Percentiles rank a stretch among this genome's conserved stretches.
phyloP scores from a whole-genome alignment of 1,140 invertebrate species.

The Chrysomallon squamiferum region DNA sequence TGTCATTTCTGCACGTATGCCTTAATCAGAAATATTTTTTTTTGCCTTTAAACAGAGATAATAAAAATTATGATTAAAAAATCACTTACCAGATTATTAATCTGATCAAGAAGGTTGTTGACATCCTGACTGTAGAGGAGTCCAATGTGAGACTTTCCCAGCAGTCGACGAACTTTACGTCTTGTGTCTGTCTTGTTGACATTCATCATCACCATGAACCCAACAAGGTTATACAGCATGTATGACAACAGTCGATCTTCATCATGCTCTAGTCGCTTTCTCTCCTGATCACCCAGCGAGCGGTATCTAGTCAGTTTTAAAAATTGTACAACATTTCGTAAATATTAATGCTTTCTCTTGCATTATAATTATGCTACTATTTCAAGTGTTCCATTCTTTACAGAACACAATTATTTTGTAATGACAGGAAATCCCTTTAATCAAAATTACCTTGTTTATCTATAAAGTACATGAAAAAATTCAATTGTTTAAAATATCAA shows the following conservation, averaged over 20 bases:
- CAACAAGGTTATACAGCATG: constrained; percentile 94
- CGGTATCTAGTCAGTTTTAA: constrained; percentile 87
- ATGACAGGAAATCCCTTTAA: no score
- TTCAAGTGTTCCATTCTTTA: not conserved
- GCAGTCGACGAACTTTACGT: constrained; percentile 88
- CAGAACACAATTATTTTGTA: no score
- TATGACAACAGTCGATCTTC: constrained; percentile 96
- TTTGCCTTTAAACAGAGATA: no score
- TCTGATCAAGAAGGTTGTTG: constrained; percentile 94
- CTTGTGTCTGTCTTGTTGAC: constrained; percentile 86
- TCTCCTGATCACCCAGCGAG: constrained; percentile 89
- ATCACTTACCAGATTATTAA: constrained; percentile 85
- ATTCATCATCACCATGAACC: constrained; percentile 94
- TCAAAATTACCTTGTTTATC: no score
- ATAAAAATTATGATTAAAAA: no score
- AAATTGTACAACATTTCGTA: no score
- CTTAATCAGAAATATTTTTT: no score
- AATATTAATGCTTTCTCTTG: no score
- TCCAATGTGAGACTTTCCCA: constrained; percentile 98
- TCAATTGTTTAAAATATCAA: no score
- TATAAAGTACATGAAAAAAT: no score
- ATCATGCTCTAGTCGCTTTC: constrained; percentile 95
- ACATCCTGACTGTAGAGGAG: constrained; percentile 97
- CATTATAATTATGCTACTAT: not conserved
- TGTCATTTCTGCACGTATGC: no score